These are phyloP conservation scores for Tympanuchus pallidicinctus DNA, from an alignment of 2,113 vertebrate genomes.

Conservation along the genomic window DNA sequence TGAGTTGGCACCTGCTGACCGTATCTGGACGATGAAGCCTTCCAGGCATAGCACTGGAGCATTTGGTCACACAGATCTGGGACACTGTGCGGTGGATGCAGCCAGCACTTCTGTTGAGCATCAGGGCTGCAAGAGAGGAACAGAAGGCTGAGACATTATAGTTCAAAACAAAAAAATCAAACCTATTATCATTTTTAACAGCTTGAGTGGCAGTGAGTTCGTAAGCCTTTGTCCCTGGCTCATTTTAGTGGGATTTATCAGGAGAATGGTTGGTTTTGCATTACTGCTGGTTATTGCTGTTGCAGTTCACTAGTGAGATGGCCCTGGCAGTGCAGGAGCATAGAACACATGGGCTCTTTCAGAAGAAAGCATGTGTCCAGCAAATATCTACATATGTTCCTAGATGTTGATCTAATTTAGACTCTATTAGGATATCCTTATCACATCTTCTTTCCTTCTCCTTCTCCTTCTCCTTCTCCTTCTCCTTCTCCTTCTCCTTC, in stretches of 20 bases:
- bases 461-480: no score
- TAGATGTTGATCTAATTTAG: not conserved
- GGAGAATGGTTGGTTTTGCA: not conserved
- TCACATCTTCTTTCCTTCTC: not conserved
- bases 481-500: no score
- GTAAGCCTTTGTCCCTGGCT: not conserved
- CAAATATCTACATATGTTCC: not conserved
- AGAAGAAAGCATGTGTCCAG: fast-evolving
- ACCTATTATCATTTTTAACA: not conserved
- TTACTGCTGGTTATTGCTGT: not conserved
- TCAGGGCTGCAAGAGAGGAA: fast-evolving
- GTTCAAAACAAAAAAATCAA: not conserved
- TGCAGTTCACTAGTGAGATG: not conserved
- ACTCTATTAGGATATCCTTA: not conserved
- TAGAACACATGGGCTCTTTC: not conserved
- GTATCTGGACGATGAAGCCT: fast-evolving
- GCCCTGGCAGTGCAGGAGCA: not conserved
- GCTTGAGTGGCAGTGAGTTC: fast-evolving
- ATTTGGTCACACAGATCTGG: fast-evolving
- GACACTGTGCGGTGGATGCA: not conserved
- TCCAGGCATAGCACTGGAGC: not conserved
- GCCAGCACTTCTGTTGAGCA: not conserved
- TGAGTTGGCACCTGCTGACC: not conserved
- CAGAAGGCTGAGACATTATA: not conserved
- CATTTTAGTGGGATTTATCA: not conserved